Base-by-base conservation (phyloP, 2,888 invertebrate genomes). In the Campoletis raptor region DNA sequence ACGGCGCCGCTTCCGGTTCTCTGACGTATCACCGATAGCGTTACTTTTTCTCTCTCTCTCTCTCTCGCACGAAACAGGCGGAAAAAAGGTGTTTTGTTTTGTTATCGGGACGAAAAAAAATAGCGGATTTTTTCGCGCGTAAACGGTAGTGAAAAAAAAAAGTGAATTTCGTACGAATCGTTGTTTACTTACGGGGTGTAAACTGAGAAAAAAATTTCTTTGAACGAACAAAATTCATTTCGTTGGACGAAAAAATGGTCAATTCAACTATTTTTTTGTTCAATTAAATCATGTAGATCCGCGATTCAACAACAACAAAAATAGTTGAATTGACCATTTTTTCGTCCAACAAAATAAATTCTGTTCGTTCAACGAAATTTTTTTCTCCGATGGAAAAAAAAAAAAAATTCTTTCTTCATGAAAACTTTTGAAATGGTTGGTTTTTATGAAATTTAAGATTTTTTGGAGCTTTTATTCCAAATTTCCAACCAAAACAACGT, bases 11-110 rank as follows among this genome's bases (percentile, higher is more conserved):
- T 57, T 57, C 61, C 61, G n/a, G 10, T 52, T 61, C 74, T 57
- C 21, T 45, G 30, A 15, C 42, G 40, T 61, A 61, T 74, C 54
- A 73, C 37, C 54, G 54, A 54, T 73, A 73, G 37, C 73, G 73
- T 73, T 70, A 24, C 42, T 70, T 24, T 21, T 12, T 21, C 9
- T 8, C 40, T 7, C 52, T 2, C 52, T 30, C 6, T 2, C 21
- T 7, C n/a, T 52, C 2, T 52, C 69, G 15, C 12, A 15, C 45
- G 24, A 45, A 21, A 42, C n/a, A 69, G 45, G 5, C 42, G 45
- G 7, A 36, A 30, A 45, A 45, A 30, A 45, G 45, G 21, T n/a
- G n/a, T 6, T n/a, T 54, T 54, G n/a, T n/a, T 54, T 52, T 21
- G 18, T 7, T 52, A 52, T n/a, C 30, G 48, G 21, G 30, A 15